These are phyloP conservation scores for Oreochromis aureus DNA, from an alignment of 2,113 vertebrate species.

Conservation along the genomic window DNA sequence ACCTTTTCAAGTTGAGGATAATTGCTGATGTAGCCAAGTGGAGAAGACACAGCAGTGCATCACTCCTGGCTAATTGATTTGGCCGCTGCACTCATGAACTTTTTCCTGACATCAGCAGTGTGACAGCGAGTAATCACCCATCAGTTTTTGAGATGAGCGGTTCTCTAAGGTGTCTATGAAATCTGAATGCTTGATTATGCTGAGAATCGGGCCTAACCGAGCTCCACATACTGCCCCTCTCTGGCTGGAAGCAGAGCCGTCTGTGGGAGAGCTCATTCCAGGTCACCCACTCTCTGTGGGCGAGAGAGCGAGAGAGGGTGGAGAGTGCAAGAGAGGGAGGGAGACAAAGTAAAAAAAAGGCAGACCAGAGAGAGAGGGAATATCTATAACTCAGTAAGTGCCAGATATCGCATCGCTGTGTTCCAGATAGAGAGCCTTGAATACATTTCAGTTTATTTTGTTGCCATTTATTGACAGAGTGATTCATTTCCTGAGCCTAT, in stretches of 20 bases:
- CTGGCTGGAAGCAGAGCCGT: conserved; percentile 23
- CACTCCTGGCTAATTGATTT: conserved; percentile 46
- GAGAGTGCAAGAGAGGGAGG: conserved; percentile 9
- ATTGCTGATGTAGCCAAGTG: conserved; percentile 43
- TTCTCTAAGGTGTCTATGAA: conserved; percentile 12
- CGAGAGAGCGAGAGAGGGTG: conserved; percentile 18
- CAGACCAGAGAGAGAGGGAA: conserved; percentile 3
- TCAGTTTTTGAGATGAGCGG: conserved; percentile 17
- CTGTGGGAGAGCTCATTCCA: conserved; percentile 47
- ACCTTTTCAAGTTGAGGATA: conserved; percentile 44
- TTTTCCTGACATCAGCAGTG: conserved; percentile 39
- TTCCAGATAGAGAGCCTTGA: conserved; percentile 31
- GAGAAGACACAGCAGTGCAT: conserved; percentile 43
- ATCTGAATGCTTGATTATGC: not conserved
- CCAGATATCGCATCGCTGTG: conserved; percentile 24
- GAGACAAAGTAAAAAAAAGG: conserved; percentile 35
- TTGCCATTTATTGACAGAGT: conserved; percentile 49
- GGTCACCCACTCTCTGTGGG: conserved; percentile 65
- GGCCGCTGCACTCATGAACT: conserved; percentile 33
- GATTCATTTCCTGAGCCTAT: conserved; percentile 64
- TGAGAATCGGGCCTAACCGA: not conserved
- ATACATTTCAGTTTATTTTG: conserved; percentile 46
- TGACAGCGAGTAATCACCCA: conserved; percentile 37
- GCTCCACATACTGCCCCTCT: conserved; percentile 10
- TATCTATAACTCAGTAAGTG: conserved; percentile 36